Evolutionary conservation across 2,888 invertebrate genomes (phyloP).

Genomic region (Hemicrepidius hirtus): DNA sequence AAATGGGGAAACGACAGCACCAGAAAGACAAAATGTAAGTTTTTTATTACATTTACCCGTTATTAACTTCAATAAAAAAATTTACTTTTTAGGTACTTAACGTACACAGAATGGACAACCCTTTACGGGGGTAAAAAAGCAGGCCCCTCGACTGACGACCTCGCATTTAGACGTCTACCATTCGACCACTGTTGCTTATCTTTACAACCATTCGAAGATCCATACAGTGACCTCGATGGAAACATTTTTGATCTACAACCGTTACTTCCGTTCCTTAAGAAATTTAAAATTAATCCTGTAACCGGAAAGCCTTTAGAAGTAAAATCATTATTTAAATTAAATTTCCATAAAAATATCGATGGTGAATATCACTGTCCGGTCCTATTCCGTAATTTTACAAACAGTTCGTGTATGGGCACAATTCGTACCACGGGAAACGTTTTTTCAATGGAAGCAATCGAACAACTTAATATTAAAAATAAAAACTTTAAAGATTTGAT

Average conservation of each 20-base stretch:
- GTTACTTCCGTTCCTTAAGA: slow-evolving; percentile 90
- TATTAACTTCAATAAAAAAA: not conserved
- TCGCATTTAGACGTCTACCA: slow-evolving; percentile 92
- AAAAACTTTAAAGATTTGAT: slow-evolving; percentile 96
- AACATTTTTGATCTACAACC: slow-evolving; percentile 95
- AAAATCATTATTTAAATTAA: slow-evolving; percentile 88
- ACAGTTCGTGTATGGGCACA: slow-evolving; percentile 95
- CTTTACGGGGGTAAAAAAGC: slow-evolving; percentile 90
- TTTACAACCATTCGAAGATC: slow-evolving; percentile 93
- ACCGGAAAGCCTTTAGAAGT: slow-evolving; percentile 91
- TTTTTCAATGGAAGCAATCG: slow-evolving; percentile 94
- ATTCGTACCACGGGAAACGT: slow-evolving; percentile 96
- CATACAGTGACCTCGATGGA: slow-evolving; percentile 92
- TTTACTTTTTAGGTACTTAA: slow-evolving; percentile 80
- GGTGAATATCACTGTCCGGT: slow-evolving; percentile 95
- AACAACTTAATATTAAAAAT: slow-evolving; percentile 95
- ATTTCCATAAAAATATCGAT: slow-evolving; percentile 90
- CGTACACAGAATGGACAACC: slow-evolving; percentile 92
- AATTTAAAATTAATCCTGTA: slow-evolving; percentile 94
- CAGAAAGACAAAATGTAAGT: slow-evolving; percentile 94
- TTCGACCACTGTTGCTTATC: slow-evolving; percentile 95
- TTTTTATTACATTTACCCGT: no score
- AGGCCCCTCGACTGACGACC: slow-evolving; percentile 81
- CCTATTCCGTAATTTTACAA: slow-evolving; percentile 92
- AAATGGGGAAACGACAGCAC: slow-evolving; percentile 95